Percentiles rank a stretch among this genome's conserved stretches.
Conservation (phyloP, 2,888 invertebrate genomes). For the Dasypogon diadema region DNA sequence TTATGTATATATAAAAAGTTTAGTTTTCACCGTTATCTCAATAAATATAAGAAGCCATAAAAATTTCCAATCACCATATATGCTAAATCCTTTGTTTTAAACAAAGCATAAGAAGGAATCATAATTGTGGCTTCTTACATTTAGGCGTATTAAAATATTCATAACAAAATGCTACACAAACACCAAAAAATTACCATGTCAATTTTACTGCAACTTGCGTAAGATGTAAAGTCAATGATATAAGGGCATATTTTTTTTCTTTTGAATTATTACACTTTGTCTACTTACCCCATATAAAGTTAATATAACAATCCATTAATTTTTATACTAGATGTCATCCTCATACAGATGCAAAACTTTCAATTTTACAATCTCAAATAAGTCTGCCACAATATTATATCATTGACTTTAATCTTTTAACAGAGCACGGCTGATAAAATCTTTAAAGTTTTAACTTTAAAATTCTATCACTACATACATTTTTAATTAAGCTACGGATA, state of each 20-base stretch:
- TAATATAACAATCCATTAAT: too few relatives aligned
- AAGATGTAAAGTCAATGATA: slow-evolving; percentile 31
- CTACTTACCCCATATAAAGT: slow-evolving; percentile 43
- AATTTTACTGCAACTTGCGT: slow-evolving; percentile 54
- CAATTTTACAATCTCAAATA: too few relatives aligned
- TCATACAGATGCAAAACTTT: too few relatives aligned
- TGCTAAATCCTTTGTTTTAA: neutral
- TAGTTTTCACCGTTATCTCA: slow-evolving; percentile 53
- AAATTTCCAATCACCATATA: neutral
- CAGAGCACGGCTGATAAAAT: slow-evolving; percentile 50
- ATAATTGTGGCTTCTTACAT: slow-evolving; percentile 40
- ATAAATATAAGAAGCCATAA: slow-evolving; percentile 39
- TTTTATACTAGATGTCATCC: too few relatives aligned
- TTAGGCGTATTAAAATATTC: slow-evolving; percentile 55
- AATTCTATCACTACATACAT: too few relatives aligned
- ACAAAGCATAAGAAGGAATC: neutral
- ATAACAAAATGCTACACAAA: slow-evolving; percentile 64
- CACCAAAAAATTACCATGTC: slow-evolving; percentile 60
- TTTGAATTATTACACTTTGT: neutral
- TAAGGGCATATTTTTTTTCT: slow-evolving; percentile 14
- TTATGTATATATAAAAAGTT: slow-evolving; percentile 55
- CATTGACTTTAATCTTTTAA: slow-evolving; percentile 42
- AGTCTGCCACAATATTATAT: slow-evolving; percentile 19
- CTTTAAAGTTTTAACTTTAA: too few relatives aligned
- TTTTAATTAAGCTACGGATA: too few relatives aligned